Evolutionary conservation across 2,113 vertebrate genomes (phyloP).

Genomic region (Sinocyclocheilus maitianheensis): DNA sequence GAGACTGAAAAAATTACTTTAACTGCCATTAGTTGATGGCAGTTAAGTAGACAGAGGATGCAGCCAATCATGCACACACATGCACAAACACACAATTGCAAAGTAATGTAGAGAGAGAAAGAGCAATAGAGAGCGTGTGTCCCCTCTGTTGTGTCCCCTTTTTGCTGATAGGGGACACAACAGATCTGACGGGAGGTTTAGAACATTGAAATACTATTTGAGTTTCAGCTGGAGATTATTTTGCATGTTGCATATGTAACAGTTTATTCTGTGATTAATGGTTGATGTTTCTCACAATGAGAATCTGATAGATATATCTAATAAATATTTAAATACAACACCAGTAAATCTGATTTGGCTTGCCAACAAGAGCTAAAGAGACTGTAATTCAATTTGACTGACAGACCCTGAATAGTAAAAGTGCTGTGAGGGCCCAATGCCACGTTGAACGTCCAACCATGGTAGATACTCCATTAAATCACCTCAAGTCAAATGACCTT

Average conservation of each 20-base stretch:
- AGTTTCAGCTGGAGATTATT: slow-evolving; percentile 15
- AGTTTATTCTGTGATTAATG: slow-evolving; percentile 19
- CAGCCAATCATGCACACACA: neutral
- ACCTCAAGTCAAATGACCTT: neutral
- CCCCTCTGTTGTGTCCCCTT: too few species aligned
- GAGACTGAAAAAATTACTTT: neutral
- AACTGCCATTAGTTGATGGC: neutral
- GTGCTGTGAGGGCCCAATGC: neutral
- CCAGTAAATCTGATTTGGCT: slow-evolving; percentile 19
- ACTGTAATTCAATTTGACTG: slow-evolving; percentile 17
- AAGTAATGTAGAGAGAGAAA: slow-evolving; percentile 8
- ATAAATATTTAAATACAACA: slow-evolving; percentile 32
- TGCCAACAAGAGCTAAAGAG: slow-evolving; percentile 8
- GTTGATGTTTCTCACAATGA: neutral
- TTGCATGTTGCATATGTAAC: slow-evolving; percentile 17
- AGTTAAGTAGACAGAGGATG: neutral
- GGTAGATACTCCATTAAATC: neutral
- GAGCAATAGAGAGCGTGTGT: neutral
- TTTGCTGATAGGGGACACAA: neutral
- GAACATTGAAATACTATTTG: neutral
- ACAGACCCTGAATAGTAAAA: neutral
- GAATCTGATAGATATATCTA: slow-evolving; percentile 5
- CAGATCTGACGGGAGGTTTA: neutral
- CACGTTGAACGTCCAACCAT: neutral
- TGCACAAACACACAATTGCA: slow-evolving; percentile 10